Conservation (phyloP, 2,113 vertebrate genomes). For the Sminthopsis crassicaudata region DNA sequence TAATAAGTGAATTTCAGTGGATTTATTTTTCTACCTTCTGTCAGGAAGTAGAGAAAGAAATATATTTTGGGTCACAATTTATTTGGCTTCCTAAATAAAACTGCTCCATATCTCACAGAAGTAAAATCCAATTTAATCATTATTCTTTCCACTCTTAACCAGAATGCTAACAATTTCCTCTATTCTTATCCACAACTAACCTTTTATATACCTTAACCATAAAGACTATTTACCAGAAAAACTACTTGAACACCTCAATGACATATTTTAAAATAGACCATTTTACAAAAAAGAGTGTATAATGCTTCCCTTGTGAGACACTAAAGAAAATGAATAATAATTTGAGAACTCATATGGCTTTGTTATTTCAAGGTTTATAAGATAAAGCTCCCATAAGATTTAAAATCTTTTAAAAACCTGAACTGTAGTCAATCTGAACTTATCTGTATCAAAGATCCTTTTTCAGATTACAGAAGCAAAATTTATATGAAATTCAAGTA, state of each 20-base stretch:
- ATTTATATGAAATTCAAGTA: neutral
- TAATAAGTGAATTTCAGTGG: neutral
- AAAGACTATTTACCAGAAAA: conserved; percentile 39
- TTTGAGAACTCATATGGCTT: conserved; percentile 63
- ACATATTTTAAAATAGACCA: conserved; percentile 50
- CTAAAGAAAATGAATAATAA: conserved; percentile 70
- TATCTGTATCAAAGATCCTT: conserved; percentile 46
- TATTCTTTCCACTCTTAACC: neutral
- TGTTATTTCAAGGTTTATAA: conserved; percentile 71
- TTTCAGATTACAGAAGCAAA: conserved; percentile 45
- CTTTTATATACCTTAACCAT: conserved; percentile 19
- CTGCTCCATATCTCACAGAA: neutral
- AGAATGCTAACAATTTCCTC: neutral
- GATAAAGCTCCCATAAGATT: conserved; percentile 70
- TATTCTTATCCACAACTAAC: neutral
- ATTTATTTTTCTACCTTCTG: neutral
- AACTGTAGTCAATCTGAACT: conserved; percentile 56
- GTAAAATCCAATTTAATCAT: neutral
- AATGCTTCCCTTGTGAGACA: conserved; percentile 69
- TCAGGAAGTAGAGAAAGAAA: neutral
- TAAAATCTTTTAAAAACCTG: conserved; percentile 42
- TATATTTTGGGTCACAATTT: neutral
- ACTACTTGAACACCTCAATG: conserved; percentile 45
- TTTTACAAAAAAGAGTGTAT: conserved; percentile 63
- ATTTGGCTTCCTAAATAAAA: neutral